phyloP scores from a whole-genome alignment of 2,888 invertebrate species.

The Tachystola acroxantha region DNA sequence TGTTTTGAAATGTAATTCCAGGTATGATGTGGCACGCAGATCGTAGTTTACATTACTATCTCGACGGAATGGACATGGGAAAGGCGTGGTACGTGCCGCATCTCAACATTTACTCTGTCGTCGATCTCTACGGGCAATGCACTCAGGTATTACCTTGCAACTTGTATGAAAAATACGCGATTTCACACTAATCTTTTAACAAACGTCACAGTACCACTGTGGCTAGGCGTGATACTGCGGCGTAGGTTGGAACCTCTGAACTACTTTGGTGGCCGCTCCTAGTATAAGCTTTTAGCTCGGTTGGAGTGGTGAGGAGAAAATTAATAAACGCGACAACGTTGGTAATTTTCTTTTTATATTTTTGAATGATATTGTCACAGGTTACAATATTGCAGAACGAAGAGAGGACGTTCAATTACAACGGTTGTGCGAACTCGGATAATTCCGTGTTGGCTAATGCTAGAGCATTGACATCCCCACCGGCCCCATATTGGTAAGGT shows the following conservation, averaged over 20 bases:
- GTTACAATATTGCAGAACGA: conserved; percentile 66
- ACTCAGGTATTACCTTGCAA: conserved; percentile 82
- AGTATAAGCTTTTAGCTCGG: too few species aligned
- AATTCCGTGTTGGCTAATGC: conserved; percentile 47
- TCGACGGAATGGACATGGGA: conserved; percentile 93
- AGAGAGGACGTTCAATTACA: conserved; percentile 61
- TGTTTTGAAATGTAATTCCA: too few species aligned
- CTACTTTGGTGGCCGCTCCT: too few species aligned
- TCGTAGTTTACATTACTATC: conserved; percentile 89
- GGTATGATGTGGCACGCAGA: conserved; percentile 93
- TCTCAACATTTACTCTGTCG: conserved; percentile 92
- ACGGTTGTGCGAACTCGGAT: conserved; percentile 55
- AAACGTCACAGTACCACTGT: neutral
- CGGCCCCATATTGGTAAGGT: conserved; percentile 60
- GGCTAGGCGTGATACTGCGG: too few species aligned
- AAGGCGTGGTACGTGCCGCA: conserved; percentile 89
- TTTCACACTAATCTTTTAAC: too few species aligned
- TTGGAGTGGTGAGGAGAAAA: too few species aligned
- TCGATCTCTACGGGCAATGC: conserved; percentile 96
- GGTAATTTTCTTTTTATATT: neutral
- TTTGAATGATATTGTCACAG: conserved; percentile 29
- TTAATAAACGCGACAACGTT: too few species aligned
- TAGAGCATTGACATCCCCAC: conserved; percentile 40
- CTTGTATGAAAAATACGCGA: too few species aligned
- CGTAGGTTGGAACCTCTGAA: too few species aligned